Evolutionary conservation across 2,797 vertebrate species (phyloP).

Genomic region (Lacerta bilineata): DNA sequence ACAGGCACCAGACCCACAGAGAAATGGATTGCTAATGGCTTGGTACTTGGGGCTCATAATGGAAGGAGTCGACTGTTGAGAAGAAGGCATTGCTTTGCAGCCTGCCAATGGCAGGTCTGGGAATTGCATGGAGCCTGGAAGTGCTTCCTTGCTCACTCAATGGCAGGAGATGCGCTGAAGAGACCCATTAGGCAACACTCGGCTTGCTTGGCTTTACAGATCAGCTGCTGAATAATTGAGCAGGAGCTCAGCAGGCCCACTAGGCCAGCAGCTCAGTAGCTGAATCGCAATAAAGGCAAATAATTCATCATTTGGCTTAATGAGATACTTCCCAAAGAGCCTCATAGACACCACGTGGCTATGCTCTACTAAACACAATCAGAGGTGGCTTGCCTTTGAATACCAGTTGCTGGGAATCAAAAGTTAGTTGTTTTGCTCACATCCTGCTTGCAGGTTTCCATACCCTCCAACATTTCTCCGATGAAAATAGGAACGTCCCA

Average conservation of each 20-base stretch:
- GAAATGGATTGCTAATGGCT: not conserved
- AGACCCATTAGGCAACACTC: constrained; percentile 61
- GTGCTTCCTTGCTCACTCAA: constrained; percentile 48
- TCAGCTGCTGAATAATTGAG: constrained; percentile 69
- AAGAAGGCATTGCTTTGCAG: constrained; percentile 55
- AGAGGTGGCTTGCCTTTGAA: too few relatives aligned
- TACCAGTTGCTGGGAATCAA: too few relatives aligned
- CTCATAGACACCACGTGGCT: not conserved
- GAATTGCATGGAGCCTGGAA: constrained; percentile 60
- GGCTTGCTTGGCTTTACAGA: constrained; percentile 46
- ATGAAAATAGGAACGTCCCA: too few relatives aligned
- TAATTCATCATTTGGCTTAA: constrained; percentile 4
- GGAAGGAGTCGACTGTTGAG: constrained; percentile 20
- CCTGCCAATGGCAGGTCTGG: constrained; percentile 45
- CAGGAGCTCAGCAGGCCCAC: constrained; percentile 27
- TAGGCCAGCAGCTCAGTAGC: constrained; percentile 1
- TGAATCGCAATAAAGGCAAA: not conserved
- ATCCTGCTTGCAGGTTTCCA: too few relatives aligned
- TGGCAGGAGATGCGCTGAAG: not conserved
- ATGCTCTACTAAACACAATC: too few relatives aligned
- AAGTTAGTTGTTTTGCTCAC: too few relatives aligned
- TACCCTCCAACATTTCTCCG: too few relatives aligned
- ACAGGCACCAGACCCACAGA: not conserved
- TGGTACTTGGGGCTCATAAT: constrained; percentile 5
- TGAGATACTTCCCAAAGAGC: constrained; percentile 17